phyloP scores from a whole-genome alignment of 2,113 vertebrate genomes.

The Onychostoma macrolepis region DNA sequence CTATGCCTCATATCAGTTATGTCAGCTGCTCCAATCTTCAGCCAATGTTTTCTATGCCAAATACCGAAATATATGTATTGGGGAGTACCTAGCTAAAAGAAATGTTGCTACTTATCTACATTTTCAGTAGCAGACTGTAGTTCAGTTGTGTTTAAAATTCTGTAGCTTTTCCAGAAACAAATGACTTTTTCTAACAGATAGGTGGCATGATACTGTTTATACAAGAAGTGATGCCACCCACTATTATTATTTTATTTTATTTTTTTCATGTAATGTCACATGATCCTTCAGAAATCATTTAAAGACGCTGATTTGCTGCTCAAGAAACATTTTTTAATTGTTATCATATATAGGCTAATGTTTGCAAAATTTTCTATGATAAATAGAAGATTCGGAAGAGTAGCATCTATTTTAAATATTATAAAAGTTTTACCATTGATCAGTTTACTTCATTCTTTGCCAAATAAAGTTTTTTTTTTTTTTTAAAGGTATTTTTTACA shows the following conservation, averaged over 20 bases:
- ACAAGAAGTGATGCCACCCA: background rate
- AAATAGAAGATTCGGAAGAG: background rate
- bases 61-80: background rate
- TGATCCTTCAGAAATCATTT: background rate
- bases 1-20: background rate
- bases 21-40: background rate
- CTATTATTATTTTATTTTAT: no score
- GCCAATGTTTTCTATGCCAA: background rate
- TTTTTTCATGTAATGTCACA: background rate
- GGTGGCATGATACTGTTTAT: background rate
- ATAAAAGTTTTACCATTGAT: background rate
- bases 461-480: no score
- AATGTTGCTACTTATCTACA: background rate
- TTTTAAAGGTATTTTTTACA: background rate
- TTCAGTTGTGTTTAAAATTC: background rate
- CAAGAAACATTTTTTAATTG: background rate
- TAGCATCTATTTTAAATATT: background rate
- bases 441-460: background rate
- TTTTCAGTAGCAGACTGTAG: background rate
- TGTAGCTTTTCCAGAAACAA: background rate
- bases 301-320: background rate
- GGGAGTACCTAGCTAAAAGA: background rate
- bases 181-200: background rate
- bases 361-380: background rate
- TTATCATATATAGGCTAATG: background rate